phyloP scores from a whole-genome alignment of 2,113 vertebrate genomes.

The Opisthocomus hoazin region DNA sequence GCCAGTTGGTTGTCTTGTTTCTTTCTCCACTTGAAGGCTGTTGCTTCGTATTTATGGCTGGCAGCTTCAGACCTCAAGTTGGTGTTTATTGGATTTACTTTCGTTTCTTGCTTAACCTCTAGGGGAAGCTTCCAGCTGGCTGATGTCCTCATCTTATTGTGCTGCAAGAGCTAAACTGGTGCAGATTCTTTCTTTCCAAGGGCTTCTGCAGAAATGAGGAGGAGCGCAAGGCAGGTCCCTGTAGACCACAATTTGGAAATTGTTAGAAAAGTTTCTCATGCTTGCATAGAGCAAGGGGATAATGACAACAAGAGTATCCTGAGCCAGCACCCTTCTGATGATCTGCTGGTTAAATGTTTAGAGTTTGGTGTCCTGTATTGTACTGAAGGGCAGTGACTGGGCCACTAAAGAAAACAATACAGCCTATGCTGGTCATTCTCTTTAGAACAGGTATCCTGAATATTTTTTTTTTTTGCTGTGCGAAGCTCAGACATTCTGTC shows the following conservation, averaged over 20 bases:
- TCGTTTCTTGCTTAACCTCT: conserved; percentile 4
- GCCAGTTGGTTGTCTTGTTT: not conserved
- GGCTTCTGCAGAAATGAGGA: not conserved
- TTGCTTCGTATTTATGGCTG: not conserved
- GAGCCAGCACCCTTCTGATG: not conserved
- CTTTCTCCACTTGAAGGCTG: not conserved
- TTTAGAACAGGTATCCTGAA: not conserved
- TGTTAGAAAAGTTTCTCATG: not conserved
- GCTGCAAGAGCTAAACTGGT: not conserved
- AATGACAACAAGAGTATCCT: not conserved
- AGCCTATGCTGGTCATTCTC: not conserved
- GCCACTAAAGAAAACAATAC: not conserved
- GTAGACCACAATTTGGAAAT: not conserved
- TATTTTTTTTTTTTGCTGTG: not conserved
- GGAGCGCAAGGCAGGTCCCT: not conserved
- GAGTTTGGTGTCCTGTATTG: not conserved
- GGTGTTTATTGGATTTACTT: not conserved
- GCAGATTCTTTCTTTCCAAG: not conserved
- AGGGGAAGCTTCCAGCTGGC: not conserved
- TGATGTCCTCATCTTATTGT: not conserved
- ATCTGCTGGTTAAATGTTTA: not conserved
- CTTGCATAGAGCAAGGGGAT: not conserved
- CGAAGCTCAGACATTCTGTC: not conserved
- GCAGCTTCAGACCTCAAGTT: not conserved
- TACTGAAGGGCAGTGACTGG: not conserved